Base-by-base conservation (phyloP, 2,888 invertebrate species). In the Syritta pipiens region DNA sequence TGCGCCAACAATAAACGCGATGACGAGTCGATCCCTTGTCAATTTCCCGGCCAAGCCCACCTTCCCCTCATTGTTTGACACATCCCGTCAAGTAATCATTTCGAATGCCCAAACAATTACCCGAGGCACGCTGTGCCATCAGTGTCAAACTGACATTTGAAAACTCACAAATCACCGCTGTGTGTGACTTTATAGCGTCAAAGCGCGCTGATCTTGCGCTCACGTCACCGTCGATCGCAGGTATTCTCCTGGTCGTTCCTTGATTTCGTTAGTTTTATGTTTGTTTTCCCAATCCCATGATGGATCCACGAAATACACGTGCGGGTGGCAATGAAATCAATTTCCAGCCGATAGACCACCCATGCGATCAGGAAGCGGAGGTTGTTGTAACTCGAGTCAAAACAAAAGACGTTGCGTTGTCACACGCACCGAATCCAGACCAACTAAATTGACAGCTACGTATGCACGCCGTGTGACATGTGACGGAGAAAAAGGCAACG, bases 251-350 rank as follows among this genome's bases (percentile, higher is more conserved):
- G n/a, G n/a, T n/a, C n/a, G n/a, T n/a, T n/a, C n/a, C n/a, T n/a
- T n/a, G n/a, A n/a, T n/a, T n/a, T n/a, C n/a, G n/a, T n/a, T n/a
- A 65, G 40, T 76, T 63, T 37, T 24, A 63, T 69, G 69, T 63
- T 57, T 55, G 30, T 35, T 20, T 57, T 57, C 17, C 17, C 42
- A 46, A 40, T 35, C 22, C 9, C 53, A 71, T 59, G 65, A 65
- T 59, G 71, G 46, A 46, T 53, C 59, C 57, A 71, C 14, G 32
- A 59, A 51, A 53, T 53, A 55, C 48, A 60, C 53, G 51, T 55
- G 65, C 77, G 77, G 77, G 77, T 77, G 77, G 77, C 48, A 53
- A 72, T 71, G 65, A 72, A 77, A 72, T 65, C 60, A 77, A 71
- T 77, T 67, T 60, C 48, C 28, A 65, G 7, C 65, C 59, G 53